These are phyloP conservation scores for Ia io DNA, from an alignment of 2,113 vertebrate genomes.

Conservation along the genomic window DNA sequence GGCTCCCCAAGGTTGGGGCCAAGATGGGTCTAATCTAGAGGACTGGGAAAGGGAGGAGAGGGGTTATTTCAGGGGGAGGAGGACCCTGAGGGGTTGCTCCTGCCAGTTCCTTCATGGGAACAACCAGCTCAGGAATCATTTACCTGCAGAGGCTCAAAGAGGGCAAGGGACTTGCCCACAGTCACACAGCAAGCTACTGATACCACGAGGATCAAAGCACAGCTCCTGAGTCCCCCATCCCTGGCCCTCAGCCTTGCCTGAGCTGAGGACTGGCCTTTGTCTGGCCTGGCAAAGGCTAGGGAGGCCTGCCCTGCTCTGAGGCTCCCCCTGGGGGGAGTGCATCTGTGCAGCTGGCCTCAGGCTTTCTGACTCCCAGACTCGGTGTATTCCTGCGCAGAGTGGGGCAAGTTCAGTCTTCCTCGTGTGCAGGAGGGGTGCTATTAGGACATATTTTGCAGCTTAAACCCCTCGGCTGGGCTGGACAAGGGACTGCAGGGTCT, in stretches of 20 bases:
- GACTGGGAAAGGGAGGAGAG: not conserved
- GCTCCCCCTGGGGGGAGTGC: not conserved
- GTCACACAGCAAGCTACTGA: not conserved
- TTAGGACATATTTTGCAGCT: not conserved
- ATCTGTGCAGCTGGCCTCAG: accelerated
- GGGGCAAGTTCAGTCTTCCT: not conserved
- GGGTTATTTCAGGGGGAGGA: not conserved
- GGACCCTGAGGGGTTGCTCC: not conserved
- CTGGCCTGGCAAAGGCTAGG: not conserved
- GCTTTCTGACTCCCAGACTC: not conserved
- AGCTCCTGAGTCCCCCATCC: no score
- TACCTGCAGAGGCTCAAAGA: not conserved
- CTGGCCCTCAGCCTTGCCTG: not conserved
- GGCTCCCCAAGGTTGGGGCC: not conserved
- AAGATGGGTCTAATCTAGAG: not conserved
- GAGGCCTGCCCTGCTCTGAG: not conserved
- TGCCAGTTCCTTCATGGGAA: not conserved
- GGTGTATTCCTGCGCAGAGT: no score
- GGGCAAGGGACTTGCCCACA: not conserved
- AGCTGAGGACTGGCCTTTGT: not conserved
- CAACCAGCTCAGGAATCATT: not conserved
- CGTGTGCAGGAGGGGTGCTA: not conserved
- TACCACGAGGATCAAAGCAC: not conserved
- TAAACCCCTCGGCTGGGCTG: not conserved
- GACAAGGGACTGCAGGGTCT: not conserved